A percentile compares a stretch with the other conserved stretches of the same genome.
These are phyloP conservation scores for Danaus melanippus DNA, from an alignment of 1,140 invertebrate species.

Conservation along the genomic window DNA sequence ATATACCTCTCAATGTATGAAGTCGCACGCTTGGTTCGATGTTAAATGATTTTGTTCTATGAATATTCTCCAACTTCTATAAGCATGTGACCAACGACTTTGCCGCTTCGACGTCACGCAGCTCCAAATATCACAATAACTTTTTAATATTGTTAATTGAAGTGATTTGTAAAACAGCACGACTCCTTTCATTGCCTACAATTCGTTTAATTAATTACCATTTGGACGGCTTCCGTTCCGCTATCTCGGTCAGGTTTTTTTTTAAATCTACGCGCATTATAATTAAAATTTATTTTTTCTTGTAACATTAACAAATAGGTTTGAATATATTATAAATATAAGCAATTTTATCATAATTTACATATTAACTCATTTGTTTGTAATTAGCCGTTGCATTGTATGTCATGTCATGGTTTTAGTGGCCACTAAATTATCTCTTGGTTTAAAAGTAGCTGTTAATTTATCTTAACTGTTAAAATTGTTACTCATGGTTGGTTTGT, in stretches of 20 bases:
- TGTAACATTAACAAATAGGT: conserved; percentile 4
- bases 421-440: too few species aligned
- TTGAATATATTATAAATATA: conserved; percentile 8
- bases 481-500: too few species aligned
- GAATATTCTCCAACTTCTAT: conserved; percentile 7
- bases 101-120: conserved; percentile 40
- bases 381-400: too few species aligned
- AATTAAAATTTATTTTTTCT: conserved; percentile 16
- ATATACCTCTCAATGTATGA: conserved; percentile 22
- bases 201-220: conserved; percentile 70
- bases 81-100: conserved; percentile 25
- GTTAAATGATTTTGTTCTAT: conserved; percentile 2
- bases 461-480: too few species aligned
- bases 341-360: too few species aligned
- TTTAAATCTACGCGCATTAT: conserved; percentile 35
- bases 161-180: conserved; percentile 72
- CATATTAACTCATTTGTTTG: too few species aligned
- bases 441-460: too few species aligned
- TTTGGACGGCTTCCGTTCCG: conserved; percentile 63
- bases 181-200: conserved; percentile 70
- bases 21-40: conserved; percentile 48
- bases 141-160: conserved; percentile 72
- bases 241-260: conserved; percentile 42
- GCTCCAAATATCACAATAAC: conserved; percentile 53
- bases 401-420: too few species aligned